Percentiles rank a stretch among this genome's conserved stretches.
These are phyloP conservation scores for Melanchra persicariae DNA, from an alignment of 2,888 invertebrate genomes.

Conservation along the genomic window DNA sequence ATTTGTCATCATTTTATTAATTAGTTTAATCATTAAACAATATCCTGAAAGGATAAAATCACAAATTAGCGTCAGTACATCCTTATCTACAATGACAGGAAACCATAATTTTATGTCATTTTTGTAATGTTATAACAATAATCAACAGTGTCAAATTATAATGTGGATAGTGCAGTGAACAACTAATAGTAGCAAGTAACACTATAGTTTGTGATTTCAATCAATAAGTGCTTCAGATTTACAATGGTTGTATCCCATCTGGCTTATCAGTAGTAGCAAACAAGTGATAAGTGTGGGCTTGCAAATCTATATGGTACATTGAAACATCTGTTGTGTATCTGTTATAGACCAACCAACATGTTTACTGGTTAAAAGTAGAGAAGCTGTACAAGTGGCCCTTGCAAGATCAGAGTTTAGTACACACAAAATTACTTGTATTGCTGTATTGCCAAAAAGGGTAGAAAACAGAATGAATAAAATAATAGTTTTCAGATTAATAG, in stretches of 20 bases:
- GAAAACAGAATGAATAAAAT: not conserved
- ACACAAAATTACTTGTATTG: not conserved
- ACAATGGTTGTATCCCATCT: conserved; percentile 14
- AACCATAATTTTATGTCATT: not conserved
- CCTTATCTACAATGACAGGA: conserved; percentile 3
- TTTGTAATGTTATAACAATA: not conserved
- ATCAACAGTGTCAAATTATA: not conserved
- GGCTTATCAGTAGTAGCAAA: conserved; percentile 25
- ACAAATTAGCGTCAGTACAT: conserved; percentile 7
- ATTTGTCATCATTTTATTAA: not conserved
- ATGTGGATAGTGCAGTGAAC: not conserved
- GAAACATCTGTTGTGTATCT: conserved; percentile 4
- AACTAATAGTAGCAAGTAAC: not conserved
- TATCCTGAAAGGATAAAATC: conserved; percentile 7
- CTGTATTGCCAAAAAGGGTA: not conserved
- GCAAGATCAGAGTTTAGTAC: not conserved
- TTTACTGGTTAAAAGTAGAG: not conserved
- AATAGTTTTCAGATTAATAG: not conserved
- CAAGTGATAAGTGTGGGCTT: conserved; percentile 15
- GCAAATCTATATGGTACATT: conserved; percentile 3
- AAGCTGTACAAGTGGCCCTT: not conserved
- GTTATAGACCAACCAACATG: not conserved
- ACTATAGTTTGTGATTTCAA: not conserved
- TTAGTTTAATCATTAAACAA: conserved; percentile 3
- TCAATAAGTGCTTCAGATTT: conserved; percentile 22